These are phyloP conservation scores for Cyanistes caeruleus DNA, from an alignment of 2,113 vertebrate genomes.

Conservation along the genomic window DNA sequence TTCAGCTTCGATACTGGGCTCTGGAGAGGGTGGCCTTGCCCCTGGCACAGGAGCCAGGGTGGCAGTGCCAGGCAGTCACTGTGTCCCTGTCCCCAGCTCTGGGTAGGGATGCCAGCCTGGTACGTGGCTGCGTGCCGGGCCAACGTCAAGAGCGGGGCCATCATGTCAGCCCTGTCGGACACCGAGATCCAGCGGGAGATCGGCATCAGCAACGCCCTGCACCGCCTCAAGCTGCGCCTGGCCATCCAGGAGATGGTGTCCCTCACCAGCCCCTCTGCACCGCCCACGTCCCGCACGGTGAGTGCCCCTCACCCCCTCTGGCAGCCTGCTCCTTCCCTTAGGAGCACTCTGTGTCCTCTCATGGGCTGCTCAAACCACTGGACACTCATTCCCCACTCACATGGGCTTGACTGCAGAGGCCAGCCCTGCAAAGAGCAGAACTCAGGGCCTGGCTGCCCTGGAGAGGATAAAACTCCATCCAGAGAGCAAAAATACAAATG, in stretches of 20 bases:
- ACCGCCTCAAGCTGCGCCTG: slow-evolving; percentile 92
- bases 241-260: slow-evolving; percentile 99
- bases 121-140: slow-evolving; percentile 95
- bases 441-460: not conserved
- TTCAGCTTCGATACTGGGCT: not conserved
- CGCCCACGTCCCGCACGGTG: slow-evolving; percentile 88
- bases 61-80: not conserved
- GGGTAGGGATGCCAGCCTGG: slow-evolving; percentile 99
- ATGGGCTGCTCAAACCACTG: not conserved
- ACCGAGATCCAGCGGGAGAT: slow-evolving; percentile 98
- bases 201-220: slow-evolving; percentile 95
- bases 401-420: not conserved
- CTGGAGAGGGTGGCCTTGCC: not conserved
- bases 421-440: not conserved
- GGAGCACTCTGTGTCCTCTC: rapidly evolving
- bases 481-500: not conserved
- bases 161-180: slow-evolving; percentile 96
- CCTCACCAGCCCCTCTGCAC: slow-evolving; percentile 92
- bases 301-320: not conserved
- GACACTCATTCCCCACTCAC: not conserved
- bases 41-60: not conserved
- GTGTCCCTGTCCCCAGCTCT: slow-evolving; percentile 80
- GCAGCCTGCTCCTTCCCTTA: not conserved
- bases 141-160: slow-evolving; percentile 96
- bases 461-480: not conserved